Evolutionary conservation across 2,888 invertebrate genomes (phyloP), one percentile per base, ranked within the genome.

Genomic region (Coremacera marginata): DNA sequence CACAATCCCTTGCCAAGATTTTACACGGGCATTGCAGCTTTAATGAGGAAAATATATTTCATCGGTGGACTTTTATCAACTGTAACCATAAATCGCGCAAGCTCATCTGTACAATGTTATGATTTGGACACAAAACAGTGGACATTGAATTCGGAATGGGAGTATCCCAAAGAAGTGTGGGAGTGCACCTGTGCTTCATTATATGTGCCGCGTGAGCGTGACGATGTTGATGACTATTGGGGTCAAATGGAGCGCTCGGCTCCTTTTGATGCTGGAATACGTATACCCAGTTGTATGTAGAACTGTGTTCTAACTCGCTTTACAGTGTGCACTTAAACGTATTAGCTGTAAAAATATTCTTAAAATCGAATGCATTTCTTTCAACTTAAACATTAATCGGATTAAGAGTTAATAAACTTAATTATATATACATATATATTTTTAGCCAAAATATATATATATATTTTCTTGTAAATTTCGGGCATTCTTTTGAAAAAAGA

Each of bases 1-100:
- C 88, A 89, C 70, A 91, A 94, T 72, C 94, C 94, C 2, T 92
- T 92, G 0, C 93, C 94, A 1, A 90, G 94, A 71, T 93, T 93
- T 84, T 94, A 94, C 83, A 92, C 93, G 0, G 93, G 93, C 2
- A 92, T 93, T 70, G 92, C 93, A 7, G 90, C 92, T 27, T 90
- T 93, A 22, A 90, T 91, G 44, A 89, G 90, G 25, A 91, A 92
- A 84, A 91, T 94, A 63, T 93, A 93, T 84, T 92, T 94, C 81
- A 92, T 94, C 78, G 94, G 94, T 14, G 94, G 94, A 0, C 92
- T 94, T 85, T 91, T 92, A 76, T 92, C 92, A 62, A 92, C 93
- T 82, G 92, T 86, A n/a, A 92, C 92, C 82, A 93, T 93, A 82
- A 92, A 93, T 84, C 91, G 92, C 75, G 92, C 93, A 78, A 93